Conservation (phyloP, 2,113 vertebrate genomes). For the Laticauda colubrina region DNA sequence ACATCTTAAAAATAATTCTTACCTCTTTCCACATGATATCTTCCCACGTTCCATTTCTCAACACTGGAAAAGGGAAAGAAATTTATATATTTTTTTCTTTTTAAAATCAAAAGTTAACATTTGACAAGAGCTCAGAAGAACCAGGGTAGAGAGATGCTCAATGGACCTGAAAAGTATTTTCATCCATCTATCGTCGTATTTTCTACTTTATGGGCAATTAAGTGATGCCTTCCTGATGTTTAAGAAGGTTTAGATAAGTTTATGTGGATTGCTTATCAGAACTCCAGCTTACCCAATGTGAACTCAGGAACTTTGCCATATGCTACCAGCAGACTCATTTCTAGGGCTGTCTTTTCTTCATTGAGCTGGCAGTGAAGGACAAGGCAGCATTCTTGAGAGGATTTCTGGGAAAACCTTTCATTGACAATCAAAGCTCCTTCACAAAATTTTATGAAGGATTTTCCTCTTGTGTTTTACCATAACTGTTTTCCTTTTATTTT, state of each 20-base stretch:
- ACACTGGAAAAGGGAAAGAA: slow-evolving; percentile 76
- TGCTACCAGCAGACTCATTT: not conserved
- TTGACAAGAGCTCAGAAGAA: not conserved
- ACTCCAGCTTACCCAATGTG: not conserved
- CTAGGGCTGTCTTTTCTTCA: not conserved
- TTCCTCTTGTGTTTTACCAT: not conserved
- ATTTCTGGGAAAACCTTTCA: not conserved
- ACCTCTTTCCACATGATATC: slow-evolving; percentile 98
- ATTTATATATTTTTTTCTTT: slow-evolving; percentile 1
- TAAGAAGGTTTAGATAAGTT: not conserved
- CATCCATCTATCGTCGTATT: no score
- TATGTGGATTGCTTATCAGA: not conserved
- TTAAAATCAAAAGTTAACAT: not conserved
- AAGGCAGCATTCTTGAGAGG: not conserved
- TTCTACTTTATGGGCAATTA: not conserved
- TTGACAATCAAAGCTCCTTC: not conserved
- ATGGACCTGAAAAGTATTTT: not conserved
- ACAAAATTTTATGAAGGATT: not conserved
- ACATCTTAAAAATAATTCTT: slow-evolving; percentile 50
- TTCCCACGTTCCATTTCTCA: slow-evolving; percentile 91
- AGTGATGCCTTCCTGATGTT: not conserved
- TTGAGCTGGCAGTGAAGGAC: not conserved
- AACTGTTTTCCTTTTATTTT: not conserved
- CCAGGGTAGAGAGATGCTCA: not conserved
- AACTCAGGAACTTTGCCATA: not conserved